Percentiles rank a stretch among this genome's conserved stretches.
Conservation (phyloP, 2,797 vertebrate species). For the Hylomyscus alleni region DNA sequence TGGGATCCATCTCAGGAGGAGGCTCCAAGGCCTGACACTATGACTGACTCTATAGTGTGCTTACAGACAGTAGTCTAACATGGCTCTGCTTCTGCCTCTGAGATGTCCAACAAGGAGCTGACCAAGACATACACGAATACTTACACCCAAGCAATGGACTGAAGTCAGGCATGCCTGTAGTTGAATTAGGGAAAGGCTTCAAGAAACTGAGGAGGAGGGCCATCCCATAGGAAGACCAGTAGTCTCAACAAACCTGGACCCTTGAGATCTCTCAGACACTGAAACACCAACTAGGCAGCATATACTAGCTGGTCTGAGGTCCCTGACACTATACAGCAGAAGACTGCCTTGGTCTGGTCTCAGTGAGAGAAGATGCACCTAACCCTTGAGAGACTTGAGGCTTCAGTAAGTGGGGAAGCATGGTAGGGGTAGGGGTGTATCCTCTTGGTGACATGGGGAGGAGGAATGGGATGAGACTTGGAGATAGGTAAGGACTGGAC, state of each 20-base stretch:
- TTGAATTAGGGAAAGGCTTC: neutral
- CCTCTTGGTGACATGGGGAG: neutral
- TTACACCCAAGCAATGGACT: neutral
- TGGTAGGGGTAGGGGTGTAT: fast-evolving
- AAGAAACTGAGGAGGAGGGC: neutral
- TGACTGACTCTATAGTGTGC: neutral
- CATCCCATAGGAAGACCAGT: neutral
- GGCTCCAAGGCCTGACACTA: neutral
- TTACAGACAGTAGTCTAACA: neutral
- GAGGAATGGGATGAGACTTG: neutral
- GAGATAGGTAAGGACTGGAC: neutral
- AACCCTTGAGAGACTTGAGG: neutral
- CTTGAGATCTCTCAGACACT: neutral
- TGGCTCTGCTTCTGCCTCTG: neutral
- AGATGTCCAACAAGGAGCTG: neutral
- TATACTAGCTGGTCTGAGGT: neutral
- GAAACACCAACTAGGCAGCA: neutral
- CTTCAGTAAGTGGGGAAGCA: neutral
- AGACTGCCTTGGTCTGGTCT: neutral
- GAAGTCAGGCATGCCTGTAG: neutral
- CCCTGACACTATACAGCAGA: neutral
- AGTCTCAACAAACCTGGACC: neutral
- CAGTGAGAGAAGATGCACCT: too few species aligned
- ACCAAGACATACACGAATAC: neutral
- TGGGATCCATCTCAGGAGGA: neutral